Evolutionary conservation across 2,888 invertebrate genomes (phyloP).

Genomic region (Thera obeliscata): DNA sequence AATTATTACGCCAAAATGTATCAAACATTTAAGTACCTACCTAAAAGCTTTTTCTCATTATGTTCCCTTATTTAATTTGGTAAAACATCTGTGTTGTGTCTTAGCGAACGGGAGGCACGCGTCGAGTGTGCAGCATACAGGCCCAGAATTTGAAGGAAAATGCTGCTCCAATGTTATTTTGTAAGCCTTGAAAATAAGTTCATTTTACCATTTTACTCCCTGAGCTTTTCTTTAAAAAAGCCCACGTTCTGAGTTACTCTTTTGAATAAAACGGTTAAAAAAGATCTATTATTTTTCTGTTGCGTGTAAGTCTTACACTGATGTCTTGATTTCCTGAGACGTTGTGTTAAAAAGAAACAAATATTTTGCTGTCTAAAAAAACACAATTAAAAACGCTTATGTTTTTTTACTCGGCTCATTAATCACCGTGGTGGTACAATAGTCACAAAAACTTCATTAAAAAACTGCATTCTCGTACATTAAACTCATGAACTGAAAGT

Average conservation of each 20-base stretch:
- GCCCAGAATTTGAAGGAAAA: constrained; percentile 2
- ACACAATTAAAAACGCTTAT: too few relatives aligned
- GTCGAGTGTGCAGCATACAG: constrained; percentile 11
- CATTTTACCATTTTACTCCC: neutral
- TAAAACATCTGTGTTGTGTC: constrained; percentile 23
- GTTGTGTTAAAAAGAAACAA: too few relatives aligned
- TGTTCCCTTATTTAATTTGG: constrained; percentile 24
- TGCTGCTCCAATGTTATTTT: neutral
- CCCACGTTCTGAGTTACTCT: neutral
- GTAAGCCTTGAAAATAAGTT: neutral
- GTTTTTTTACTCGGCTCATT: too few relatives aligned
- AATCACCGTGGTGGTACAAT: too few relatives aligned
- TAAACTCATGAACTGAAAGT: neutral
- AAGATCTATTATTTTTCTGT: too few relatives aligned
- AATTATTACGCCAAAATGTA: constrained; percentile 18
- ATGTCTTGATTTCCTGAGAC: too few relatives aligned
- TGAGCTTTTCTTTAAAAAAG: neutral
- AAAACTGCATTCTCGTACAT: neutral
- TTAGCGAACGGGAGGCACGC: neutral
- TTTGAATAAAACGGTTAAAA: too few relatives aligned
- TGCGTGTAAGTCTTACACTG: too few relatives aligned
- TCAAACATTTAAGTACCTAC: constrained; percentile 15
- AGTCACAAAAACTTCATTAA: neutral
- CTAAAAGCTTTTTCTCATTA: constrained; percentile 30
- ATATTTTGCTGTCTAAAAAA: too few relatives aligned